Base-by-base conservation (phyloP, 2,888 invertebrate genomes). In the Gymnosoma rotundatum region DNA sequence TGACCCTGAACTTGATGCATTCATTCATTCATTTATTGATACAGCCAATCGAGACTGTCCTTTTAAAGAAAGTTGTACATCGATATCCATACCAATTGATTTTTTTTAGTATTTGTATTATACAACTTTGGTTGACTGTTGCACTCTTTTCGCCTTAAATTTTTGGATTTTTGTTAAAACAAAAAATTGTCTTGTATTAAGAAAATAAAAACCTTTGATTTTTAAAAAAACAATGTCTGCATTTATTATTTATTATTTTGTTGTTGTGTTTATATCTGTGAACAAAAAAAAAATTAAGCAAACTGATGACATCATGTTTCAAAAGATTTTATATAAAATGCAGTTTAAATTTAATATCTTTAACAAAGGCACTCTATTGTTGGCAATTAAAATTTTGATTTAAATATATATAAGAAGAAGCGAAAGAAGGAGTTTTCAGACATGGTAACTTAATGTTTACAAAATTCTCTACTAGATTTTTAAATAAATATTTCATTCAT, bases 231-330 rank as follows among this genome's bases (percentile, higher is more conserved):
- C 14, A 78, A 25, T 48, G 64, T 72, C 25, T 64, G 18, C 14
- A 21, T 69, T 38, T 50, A 12, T 63, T 52, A 45, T 48, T 64
- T 25, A 4, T 2, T 25, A 20, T 36, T 76, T 66, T 45, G 56
- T 61, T n/a, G 7, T 67, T 66, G 14, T 20, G 76, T n/a, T 45
- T 25, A 18, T 75, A 32, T 45, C 25, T 60, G 54, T 45, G 9
- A 48, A 63, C 54, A 42, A 52, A 52, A 75, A 75, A 48, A 32
- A 32, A 32, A 5, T 32, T 32, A 32, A 63, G 70, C 25, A 45
- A 69, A 76, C 69, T 83, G 67, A 80, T 83, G 83, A 80, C 83
- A 83, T 83, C 83, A 83, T 83, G 78, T 80, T 78, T 78, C 58
- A 80, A 80, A 80, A 63, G 38, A 61, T 12, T 48, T 76, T 21